Base-by-base conservation (phyloP, 2,113 vertebrate genomes). In the Hippocampus barbouri region DNA sequence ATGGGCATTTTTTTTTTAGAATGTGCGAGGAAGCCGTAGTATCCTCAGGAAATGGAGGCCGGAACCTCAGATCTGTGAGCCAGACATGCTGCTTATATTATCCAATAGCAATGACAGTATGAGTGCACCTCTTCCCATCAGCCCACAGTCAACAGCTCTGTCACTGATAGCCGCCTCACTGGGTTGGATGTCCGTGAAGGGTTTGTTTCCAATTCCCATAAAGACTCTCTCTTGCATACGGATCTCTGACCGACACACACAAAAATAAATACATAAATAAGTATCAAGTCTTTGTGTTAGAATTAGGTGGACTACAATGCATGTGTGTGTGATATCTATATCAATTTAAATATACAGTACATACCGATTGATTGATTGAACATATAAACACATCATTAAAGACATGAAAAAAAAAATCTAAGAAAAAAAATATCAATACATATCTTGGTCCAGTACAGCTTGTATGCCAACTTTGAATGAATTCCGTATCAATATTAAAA, bases 171-270 rank as follows among this genome's bases (percentile, higher is more conserved):
- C 92, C 34, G 92, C 92, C 20, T 93, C 92, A 53, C 93, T 94
- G 60, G 93, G 93, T 79, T 92, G 75, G 82, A 93, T 93, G 80
- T 94, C 93, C 83, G 91, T 92, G 76, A 92, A 94, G 40, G 93
- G 93, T 69, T 93, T 94, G 78, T 90, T 91, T 67, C 93, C 93
- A 66, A 94, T 91, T 59, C 93, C 93, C 88, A 93, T 88, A 73
- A 93, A 94, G 45, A 91, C 92, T 74, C 93, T 84, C 74, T 94
- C 93, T 80, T 93, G 93, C 90, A 92, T 92, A 1, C 93, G 92
- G 51, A 93, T 82, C 65, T 94, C 93, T 94, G 21, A 71, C 53
- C 34, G 56, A 71, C 66, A 80, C 18, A 68, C 6, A 0, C 18
- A 41, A 38, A 38, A 38, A 6, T 38, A 38, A 38, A 38, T 38